These are phyloP conservation scores for Anser cygnoides DNA, from an alignment of 2,113 vertebrate genomes.

Conservation along the genomic window DNA sequence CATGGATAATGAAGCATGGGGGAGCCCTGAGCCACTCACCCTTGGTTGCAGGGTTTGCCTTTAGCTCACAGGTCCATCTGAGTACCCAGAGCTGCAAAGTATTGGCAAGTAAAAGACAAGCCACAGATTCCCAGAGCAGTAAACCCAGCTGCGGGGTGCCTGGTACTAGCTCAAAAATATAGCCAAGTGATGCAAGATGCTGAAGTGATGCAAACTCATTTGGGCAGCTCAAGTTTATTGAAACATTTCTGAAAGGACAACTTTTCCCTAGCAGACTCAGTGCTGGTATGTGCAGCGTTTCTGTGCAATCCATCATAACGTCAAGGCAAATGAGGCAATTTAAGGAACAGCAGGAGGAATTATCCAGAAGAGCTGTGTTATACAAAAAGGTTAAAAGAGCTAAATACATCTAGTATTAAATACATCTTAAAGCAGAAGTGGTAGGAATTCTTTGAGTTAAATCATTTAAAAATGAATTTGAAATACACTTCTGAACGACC, in stretches of 20 bases:
- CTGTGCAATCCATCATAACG: constrained; percentile 10
- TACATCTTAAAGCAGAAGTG: not conserved
- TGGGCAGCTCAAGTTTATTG: constrained; percentile 8
- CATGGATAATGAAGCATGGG: accelerated
- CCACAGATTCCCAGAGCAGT: not conserved
- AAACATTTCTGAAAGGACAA: constrained; percentile 20
- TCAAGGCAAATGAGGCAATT: not conserved
- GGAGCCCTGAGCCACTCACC: not conserved
- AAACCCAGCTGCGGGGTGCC: not conserved
- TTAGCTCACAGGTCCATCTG: not conserved
- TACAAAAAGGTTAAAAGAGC: constrained; percentile 25
- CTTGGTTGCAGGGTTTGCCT: not conserved
- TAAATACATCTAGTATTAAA: not conserved
- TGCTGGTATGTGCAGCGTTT: not conserved
- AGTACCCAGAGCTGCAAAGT: not conserved
- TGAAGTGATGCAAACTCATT: not conserved
- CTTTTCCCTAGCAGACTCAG: not conserved
- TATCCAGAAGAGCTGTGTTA: constrained; percentile 17
- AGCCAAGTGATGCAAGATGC: not conserved
- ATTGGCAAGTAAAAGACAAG: not conserved
- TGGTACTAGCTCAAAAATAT: not conserved
- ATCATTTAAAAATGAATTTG: not conserved
- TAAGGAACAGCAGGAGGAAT: constrained; percentile 2
- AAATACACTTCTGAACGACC: not conserved
- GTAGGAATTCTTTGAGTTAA: not conserved